Evolutionary conservation across 2,888 invertebrate genomes (phyloP).

Genomic region (Pandemis corylana): DNA sequence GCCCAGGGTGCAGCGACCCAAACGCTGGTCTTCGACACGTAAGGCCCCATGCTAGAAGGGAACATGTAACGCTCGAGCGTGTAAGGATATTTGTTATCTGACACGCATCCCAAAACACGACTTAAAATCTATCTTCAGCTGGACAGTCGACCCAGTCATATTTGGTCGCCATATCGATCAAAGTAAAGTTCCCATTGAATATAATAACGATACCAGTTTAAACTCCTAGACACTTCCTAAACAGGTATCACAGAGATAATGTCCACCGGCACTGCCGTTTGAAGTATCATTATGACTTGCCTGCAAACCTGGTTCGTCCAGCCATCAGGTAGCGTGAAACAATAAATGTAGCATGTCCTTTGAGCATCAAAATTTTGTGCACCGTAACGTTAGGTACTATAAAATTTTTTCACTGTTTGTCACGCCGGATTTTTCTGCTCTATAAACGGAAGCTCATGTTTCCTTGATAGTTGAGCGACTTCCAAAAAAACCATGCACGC

Average conservation of each 20-base stretch:
- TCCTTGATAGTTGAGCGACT: not conserved
- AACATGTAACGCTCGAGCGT: no score
- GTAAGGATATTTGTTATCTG: no score
- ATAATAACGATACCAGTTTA: not conserved
- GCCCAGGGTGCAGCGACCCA: no score
- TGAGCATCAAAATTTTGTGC: constrained; percentile 16
- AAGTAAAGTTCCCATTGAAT: not conserved
- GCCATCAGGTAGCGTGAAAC: constrained; percentile 14
- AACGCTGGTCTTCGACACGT: no score
- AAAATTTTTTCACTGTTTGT: not conserved
- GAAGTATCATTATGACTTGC: not conserved
- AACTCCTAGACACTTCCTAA: not conserved
- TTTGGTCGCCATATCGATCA: no score
- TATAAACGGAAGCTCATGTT: not conserved
- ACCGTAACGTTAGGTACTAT: not conserved
- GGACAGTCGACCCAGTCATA: not conserved
- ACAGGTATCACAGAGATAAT: no score
- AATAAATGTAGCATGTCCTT: constrained; percentile 15
- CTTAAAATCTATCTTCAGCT: not conserved
- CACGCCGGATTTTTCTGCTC: not conserved
- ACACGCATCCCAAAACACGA: not conserved
- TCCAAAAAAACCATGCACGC: no score
- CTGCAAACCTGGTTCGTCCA: not conserved
- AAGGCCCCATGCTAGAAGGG: no score
- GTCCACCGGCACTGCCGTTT: not conserved